These are phyloP conservation scores for Indicator maculatus DNA, from an alignment of 2,113 vertebrate species.

Conservation along the genomic window DNA sequence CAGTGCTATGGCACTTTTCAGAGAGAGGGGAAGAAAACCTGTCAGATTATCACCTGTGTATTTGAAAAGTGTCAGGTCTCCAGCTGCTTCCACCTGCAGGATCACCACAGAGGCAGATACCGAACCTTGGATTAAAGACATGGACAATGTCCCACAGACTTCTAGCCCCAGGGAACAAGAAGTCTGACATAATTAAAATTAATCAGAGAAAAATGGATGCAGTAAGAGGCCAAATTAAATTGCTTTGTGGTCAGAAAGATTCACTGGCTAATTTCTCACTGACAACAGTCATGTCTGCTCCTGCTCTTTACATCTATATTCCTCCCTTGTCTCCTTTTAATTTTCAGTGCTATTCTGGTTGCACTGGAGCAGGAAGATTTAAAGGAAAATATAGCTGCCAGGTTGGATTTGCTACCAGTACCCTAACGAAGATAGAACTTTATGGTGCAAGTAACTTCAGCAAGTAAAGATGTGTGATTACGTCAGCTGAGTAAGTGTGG, in stretches of 20 bases:
- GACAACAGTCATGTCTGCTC: conserved; percentile 9
- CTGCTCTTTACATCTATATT: neutral
- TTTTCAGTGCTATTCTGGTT: conserved; percentile 16
- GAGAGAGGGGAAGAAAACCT: neutral
- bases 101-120: neutral
- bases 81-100: neutral
- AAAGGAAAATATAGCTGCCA: neutral
- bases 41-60: neutral
- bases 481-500: neutral
- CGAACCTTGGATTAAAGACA: neutral
- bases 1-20: neutral
- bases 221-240: conserved; percentile 49
- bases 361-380: neutral
- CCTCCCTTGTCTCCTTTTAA: conserved; percentile 40
- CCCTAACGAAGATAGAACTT: neutral
- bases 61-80: neutral
- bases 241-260: conserved; percentile 38
- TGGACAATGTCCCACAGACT: neutral
- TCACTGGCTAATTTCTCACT: conserved; percentile 23
- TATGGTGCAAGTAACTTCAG: neutral
- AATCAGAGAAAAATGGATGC: conserved; percentile 36
- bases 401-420: neutral
- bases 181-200: conserved; percentile 33
- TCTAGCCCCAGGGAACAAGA: neutral
- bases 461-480: neutral